phyloP scores from a whole-genome alignment of 64 coral and sea anemone species.

The Pocillopora verrucosa region DNA sequence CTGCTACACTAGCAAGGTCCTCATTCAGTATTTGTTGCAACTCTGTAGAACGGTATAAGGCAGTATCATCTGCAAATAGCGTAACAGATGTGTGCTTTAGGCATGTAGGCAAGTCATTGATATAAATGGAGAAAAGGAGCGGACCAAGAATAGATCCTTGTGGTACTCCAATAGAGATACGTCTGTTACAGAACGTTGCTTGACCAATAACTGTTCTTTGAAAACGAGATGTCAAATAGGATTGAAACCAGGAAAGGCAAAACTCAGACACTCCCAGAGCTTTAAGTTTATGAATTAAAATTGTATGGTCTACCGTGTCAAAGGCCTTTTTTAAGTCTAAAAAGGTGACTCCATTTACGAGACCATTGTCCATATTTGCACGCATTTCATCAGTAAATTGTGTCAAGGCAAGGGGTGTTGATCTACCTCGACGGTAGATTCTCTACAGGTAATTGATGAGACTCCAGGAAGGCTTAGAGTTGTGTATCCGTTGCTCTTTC shows the following conservation, averaged over 20 bases:
- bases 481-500: slow-evolving; percentile 6
- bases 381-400: slow-evolving; percentile 54
- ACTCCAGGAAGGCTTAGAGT: slow-evolving; percentile 26
- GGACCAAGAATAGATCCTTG: slow-evolving; percentile 57
- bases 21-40: slow-evolving; percentile 46
- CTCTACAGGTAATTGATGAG: slow-evolving; percentile 5
- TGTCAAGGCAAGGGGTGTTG: slow-evolving; percentile 14
- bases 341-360: slow-evolving; percentile 39
- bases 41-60: slow-evolving; percentile 55
- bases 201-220: slow-evolving; percentile 45
- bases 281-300: slow-evolving; percentile 41
- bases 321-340: slow-evolving; percentile 31
- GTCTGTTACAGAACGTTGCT: slow-evolving; percentile 9
- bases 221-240: slow-evolving; percentile 51
- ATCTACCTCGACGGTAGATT: slow-evolving; percentile 27
- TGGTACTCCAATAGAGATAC: slow-evolving; percentile 47
- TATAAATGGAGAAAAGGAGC: slow-evolving; percentile 42
- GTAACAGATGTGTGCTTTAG: slow-evolving; percentile 51
- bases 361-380: slow-evolving; percentile 45
- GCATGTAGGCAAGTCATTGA: slow-evolving; percentile 61
- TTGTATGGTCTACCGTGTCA: slow-evolving; percentile 25
- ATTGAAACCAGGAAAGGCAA: slow-evolving; percentile 29
- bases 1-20: slow-evolving; percentile 38
- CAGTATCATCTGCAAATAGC: slow-evolving; percentile 71
- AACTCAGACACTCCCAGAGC: neutral